These are phyloP conservation scores for Pseudois nayaur DNA, from an alignment of 2,113 vertebrate species.

Conservation along the genomic window DNA sequence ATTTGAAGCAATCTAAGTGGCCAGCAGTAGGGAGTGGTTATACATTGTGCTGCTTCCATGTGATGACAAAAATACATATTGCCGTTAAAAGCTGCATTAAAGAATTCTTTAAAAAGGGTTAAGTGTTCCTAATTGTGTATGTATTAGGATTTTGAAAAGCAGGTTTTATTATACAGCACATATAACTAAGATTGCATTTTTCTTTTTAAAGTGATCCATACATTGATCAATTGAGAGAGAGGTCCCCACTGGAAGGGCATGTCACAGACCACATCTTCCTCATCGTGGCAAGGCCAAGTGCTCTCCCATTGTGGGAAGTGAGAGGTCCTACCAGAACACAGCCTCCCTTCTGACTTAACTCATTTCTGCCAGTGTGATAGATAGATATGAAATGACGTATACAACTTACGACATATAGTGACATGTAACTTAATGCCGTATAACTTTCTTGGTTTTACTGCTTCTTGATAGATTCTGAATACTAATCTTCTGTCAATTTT, in stretches of 20 bases:
- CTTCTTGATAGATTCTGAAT: not conserved
- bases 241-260: not conserved
- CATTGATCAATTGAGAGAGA: not conserved
- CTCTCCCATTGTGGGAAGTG: rapidly evolving
- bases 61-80: not conserved
- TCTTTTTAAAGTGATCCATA: not conserved
- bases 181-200: not conserved
- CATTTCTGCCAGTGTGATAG: not conserved
- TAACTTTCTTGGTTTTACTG: not conserved
- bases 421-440: not conserved
- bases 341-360: not conserved
- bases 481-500: not conserved
- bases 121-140: not conserved
- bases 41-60: not conserved
- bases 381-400: not conserved
- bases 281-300: rapidly evolving
- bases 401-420: not conserved
- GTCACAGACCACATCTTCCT: not conserved
- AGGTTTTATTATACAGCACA: not conserved
- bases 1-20: not conserved
- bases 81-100: not conserved
- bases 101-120: not conserved
- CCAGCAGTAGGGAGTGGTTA: not conserved
- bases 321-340: not conserved
- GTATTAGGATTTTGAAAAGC: not conserved